Percentiles rank a stretch among this genome's conserved stretches.
Evolutionary conservation across 2,888 invertebrate genomes (phyloP).

Genomic region (Stenodera caucasica): DNA sequence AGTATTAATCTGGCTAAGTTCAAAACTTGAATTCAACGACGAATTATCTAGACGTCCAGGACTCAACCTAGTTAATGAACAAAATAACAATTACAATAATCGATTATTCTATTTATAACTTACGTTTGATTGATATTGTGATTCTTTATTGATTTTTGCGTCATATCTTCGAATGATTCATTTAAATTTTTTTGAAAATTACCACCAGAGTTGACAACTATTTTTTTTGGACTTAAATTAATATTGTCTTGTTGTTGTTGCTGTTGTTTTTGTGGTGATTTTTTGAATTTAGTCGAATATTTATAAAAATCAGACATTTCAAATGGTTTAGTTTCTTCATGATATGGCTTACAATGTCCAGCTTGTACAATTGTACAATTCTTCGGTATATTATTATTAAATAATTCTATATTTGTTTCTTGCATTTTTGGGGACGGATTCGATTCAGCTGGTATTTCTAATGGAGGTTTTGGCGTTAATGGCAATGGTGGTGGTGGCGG

Average conservation of each 20-base stretch:
- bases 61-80: conserved; percentile 20
- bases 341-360: conserved; percentile 87
- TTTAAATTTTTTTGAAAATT: conserved; percentile 33
- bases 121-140: conserved; percentile 20
- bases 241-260: no score
- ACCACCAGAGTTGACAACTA: background rate
- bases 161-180: conserved; percentile 35
- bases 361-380: conserved; percentile 85
- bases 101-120: conserved; percentile 4
- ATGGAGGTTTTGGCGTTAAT: conserved; percentile 42
- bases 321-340: conserved; percentile 94
- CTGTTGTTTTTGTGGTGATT: conserved; percentile 43
- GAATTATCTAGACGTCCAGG: conserved; percentile 36
- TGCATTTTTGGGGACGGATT: conserved; percentile 49
- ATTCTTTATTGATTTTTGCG: conserved; percentile 11
- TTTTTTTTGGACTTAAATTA: conserved; percentile 27
- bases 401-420: conserved; percentile 50
- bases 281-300: conserved; percentile 93
- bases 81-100: background rate
- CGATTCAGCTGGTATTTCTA: conserved; percentile 55
- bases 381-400: conserved; percentile 71
- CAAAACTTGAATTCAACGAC: conserved; percentile 45
- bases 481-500: conserved; percentile 33
- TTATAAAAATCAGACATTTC: conserved; percentile 98
- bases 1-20: conserved; percentile 42